Evolutionary conservation across 2,888 invertebrate species (phyloP).

Genomic region (Ctena decussata): DNA sequence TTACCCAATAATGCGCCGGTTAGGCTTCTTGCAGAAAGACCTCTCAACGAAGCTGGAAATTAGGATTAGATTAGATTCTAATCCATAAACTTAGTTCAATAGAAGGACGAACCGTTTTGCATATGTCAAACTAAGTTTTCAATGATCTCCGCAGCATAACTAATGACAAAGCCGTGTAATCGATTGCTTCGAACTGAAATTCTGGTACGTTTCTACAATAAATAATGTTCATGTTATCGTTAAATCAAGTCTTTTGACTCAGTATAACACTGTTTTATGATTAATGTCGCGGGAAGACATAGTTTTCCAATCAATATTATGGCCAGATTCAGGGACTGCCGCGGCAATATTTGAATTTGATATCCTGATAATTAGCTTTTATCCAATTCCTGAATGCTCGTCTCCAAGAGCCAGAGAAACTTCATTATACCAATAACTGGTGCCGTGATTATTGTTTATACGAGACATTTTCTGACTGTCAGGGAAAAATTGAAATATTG

Average conservation of each 20-base stretch:
- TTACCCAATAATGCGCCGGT: conserved; percentile 5
- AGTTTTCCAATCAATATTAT: conserved; percentile 1
- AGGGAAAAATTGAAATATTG: neutral
- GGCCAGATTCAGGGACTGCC: conserved; percentile 1
- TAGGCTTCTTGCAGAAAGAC: neutral
- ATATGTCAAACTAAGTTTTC: conserved; percentile 5
- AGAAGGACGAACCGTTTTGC: neutral
- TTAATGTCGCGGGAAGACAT: conserved; percentile 1
- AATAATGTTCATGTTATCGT: neutral
- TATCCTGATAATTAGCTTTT: conserved; percentile 25
- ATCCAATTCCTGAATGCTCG: conserved; percentile 16
- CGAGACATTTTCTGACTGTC: neutral
- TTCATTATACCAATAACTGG: conserved; percentile 4
- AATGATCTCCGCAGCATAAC: neutral
- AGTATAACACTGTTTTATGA: conserved; percentile 14
- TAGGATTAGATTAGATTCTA: conserved; percentile 2
- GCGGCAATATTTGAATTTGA: conserved; percentile 26
- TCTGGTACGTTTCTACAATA: neutral
- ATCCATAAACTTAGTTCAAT: neutral
- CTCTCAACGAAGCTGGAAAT: neutral
- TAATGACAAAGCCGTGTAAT: neutral
- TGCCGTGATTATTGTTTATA: conserved; percentile 5
- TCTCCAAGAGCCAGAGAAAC: conserved; percentile 2
- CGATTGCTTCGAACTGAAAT: neutral
- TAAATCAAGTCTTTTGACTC: conserved; percentile 5